Evolutionary conservation across 2,113 vertebrate species (phyloP).

Genomic region (Oryzias woworae): DNA sequence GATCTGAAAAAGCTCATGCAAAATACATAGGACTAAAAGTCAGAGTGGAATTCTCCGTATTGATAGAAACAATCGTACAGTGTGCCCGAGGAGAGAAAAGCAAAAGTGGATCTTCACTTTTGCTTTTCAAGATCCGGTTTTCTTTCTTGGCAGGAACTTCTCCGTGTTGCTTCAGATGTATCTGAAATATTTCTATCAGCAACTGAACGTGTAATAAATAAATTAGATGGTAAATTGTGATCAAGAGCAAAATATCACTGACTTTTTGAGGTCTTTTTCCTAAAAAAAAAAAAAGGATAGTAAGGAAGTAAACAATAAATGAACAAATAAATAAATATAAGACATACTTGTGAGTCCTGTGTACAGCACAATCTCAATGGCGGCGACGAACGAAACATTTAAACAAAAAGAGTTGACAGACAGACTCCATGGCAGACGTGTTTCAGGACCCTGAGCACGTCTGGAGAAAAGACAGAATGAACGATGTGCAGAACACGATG

Average conservation of each 20-base stretch:
- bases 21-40: slow-evolving; percentile 1
- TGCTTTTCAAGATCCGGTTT: no score
- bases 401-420: slow-evolving; percentile 9
- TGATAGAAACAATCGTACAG: background rate
- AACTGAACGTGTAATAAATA: no score
- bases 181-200: no score
- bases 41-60: background rate
- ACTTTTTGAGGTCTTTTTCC: no score
- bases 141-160: no score
- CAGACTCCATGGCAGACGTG: background rate
- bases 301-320: background rate
- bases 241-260: no score
- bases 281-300: no score
- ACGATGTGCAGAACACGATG: background rate
- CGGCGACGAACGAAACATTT: slow-evolving; percentile 13
- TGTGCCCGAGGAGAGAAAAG: no score
- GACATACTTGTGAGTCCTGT: background rate
- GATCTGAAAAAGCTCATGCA: slow-evolving; percentile 1
- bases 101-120: no score
- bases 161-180: no score
- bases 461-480: background rate
- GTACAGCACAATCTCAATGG: slow-evolving; percentile 1
- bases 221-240: no score
- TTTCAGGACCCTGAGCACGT: background rate
- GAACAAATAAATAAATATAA: slow-evolving; percentile 12